Conservation (phyloP, 2,113 vertebrate genomes). For the Ceyx margarethae region DNA sequence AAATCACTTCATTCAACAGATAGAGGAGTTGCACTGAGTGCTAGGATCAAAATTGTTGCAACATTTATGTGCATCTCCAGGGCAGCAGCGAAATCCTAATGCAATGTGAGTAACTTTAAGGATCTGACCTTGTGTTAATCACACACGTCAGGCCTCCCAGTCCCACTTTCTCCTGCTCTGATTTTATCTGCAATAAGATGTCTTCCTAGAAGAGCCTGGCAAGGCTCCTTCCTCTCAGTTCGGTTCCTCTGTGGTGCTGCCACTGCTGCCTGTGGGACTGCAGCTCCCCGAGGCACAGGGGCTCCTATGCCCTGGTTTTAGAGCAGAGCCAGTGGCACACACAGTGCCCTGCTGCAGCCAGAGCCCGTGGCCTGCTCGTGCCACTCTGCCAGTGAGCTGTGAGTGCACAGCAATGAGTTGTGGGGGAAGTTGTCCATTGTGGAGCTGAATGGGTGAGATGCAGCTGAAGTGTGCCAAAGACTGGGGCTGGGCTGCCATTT, state of each 20-base stretch:
- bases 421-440: constrained; percentile 7
- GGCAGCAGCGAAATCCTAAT: background rate
- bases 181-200: background rate
- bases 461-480: constrained; percentile 36
- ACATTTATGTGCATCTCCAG: background rate
- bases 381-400: no score
- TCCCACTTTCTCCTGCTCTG: background rate
- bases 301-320: background rate
- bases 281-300: background rate
- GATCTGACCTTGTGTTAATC: background rate
- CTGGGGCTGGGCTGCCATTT: constrained; percentile 62
- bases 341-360: no score
- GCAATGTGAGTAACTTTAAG: background rate
- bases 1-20: background rate
- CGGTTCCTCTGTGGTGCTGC: background rate
- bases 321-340: background rate
- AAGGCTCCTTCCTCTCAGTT: background rate
- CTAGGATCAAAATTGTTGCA: background rate
- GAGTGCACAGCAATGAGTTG: no score
- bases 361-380: no score
- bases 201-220: background rate
- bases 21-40: background rate
- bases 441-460: constrained; percentile 41
- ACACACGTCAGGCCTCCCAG: background rate
- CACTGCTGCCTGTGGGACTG: background rate